A percentile compares a stretch with the other conserved stretches of the same genome.
phyloP scores from a whole-genome alignment of 2,888 invertebrate species.

The Drosophila silvestris region DNA sequence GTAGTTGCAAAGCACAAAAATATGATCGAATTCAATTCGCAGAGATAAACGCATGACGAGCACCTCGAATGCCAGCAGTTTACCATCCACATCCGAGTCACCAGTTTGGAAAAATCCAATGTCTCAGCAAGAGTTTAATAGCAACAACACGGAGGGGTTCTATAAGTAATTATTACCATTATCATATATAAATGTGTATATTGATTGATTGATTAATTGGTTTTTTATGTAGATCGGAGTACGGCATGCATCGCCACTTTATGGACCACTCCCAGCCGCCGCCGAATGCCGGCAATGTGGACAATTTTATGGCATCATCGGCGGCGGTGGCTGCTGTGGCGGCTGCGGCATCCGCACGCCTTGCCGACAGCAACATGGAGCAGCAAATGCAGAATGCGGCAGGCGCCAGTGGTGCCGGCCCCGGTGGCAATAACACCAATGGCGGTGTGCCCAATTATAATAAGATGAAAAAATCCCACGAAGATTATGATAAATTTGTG shows the following conservation, averaged over 20 bases:
- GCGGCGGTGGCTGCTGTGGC: conserved; percentile 84
- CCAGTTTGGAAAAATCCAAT: conserved; percentile 85
- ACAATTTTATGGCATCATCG: conserved; percentile 84
- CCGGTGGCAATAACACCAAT: conserved; percentile 78
- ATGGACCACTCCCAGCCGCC: conserved; percentile 84
- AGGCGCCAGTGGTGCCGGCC: conserved; percentile 70
- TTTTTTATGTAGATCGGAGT: conserved; percentile 79
- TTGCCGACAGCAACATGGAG: conserved; percentile 83
- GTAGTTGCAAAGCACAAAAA: neutral
- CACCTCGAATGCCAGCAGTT: conserved; percentile 83
- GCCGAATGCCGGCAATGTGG: conserved; percentile 81
- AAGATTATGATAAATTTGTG: conserved; percentile 84
- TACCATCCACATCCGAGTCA: conserved; percentile 84
- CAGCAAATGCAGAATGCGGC: conserved; percentile 80
- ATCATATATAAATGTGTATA: neutral
- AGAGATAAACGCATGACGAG: conserved; percentile 85
- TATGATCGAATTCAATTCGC: neutral
- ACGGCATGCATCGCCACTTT: conserved; percentile 85
- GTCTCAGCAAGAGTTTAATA: conserved; percentile 85
- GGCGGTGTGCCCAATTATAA: conserved; percentile 82
- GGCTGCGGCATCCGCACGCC: conserved; percentile 80
- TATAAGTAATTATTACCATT: conserved; percentile 72
- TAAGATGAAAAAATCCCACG: conserved; percentile 79
- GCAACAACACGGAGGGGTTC: conserved; percentile 85
- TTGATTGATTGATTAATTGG: neutral